These are phyloP conservation scores for Eledone cirrhosa DNA, from an alignment of 2,888 invertebrate genomes.

Conservation along the genomic window DNA sequence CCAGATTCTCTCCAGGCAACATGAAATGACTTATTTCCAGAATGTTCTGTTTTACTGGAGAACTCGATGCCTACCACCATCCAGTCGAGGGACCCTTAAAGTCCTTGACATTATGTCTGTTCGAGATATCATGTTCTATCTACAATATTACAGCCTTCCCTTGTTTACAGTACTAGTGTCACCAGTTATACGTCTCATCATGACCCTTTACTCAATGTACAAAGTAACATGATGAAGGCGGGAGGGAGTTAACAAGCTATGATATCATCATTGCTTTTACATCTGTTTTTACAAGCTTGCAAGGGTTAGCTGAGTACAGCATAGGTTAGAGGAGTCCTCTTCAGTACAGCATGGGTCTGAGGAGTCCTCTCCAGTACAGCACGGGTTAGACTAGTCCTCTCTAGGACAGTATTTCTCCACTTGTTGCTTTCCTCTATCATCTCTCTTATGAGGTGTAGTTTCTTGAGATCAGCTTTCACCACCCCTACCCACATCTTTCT, in stretches of 20 bases:
- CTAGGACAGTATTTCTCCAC: no score
- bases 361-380: no score
- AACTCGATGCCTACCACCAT: slow-evolving; percentile 54
- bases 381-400: no score
- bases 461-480: no score
- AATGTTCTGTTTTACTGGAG: slow-evolving; percentile 57
- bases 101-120: slow-evolving; percentile 56
- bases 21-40: slow-evolving; percentile 46
- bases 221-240: not conserved
- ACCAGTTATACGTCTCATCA: slow-evolving; percentile 55
- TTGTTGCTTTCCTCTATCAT: no score
- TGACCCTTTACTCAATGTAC: slow-evolving; percentile 52
- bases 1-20: slow-evolving; percentile 45
- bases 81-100: slow-evolving; percentile 49
- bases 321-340: no score
- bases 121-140: slow-evolving; percentile 56
- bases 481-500: no score
- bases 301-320: no score
- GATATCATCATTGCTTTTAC: no score
- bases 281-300: no score
- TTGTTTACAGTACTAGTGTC: slow-evolving; percentile 57
- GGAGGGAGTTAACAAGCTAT: not conserved
- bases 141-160: slow-evolving; percentile 63
- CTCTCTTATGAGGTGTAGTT: no score
- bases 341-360: no score